Percentiles rank a stretch among this genome's conserved stretches.
Conservation (phyloP, 2,888 invertebrate genomes). For the Nymphalis c-album region DNA sequence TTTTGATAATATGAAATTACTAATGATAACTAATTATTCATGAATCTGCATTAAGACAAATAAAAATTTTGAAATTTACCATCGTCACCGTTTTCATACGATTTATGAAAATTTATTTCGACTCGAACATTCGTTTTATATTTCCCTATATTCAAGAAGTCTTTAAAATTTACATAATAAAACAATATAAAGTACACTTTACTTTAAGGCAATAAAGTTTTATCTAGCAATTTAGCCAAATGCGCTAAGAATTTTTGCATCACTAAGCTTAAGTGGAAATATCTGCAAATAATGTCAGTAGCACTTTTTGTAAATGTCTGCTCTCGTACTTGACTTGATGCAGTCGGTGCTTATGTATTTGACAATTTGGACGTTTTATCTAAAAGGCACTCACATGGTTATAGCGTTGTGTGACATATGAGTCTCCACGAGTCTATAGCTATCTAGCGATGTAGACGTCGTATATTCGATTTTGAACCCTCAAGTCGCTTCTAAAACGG, state of each 20-base stretch:
- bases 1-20: no score
- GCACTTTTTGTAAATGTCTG: slow-evolving; percentile 11
- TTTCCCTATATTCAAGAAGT: background rate
- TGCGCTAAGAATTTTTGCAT: slow-evolving; percentile 20
- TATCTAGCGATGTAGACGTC: no score
- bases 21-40: no score
- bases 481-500: no score
- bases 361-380: background rate
- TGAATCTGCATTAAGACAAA: no score
- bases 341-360: background rate
- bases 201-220: background rate
- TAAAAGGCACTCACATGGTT: background rate
- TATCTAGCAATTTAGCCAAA: slow-evolving; percentile 10
- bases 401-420: background rate
- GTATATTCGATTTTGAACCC: no score
- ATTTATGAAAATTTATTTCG: background rate
- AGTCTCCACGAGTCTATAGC: no score
- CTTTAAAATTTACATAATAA: slow-evolving; percentile 6
- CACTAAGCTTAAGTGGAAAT: slow-evolving; percentile 17
- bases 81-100: background rate
- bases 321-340: background rate
- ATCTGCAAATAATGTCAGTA: slow-evolving; percentile 15
- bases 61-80: background rate
- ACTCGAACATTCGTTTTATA: background rate
- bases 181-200: slow-evolving; percentile 4